Evolutionary conservation across 2,113 vertebrate genomes (phyloP), one percentile per base, ranked within the genome.

Genomic region (Dermatemys mawii): DNA sequence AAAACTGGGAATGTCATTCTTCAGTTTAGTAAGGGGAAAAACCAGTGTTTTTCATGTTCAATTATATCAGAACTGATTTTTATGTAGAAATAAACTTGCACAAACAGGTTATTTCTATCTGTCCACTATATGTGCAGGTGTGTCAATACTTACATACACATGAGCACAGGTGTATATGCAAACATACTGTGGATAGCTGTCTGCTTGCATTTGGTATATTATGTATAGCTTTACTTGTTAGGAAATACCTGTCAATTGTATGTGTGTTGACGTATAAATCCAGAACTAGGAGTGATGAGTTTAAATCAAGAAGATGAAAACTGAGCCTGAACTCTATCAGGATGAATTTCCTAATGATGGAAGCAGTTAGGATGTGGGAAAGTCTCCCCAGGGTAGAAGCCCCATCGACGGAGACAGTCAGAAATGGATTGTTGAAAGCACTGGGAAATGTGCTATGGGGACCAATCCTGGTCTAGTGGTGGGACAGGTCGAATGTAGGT

Each of bases 51-150:
- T 44, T 41, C 13, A 46, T 14, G 22, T 76, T 76, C 44, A 76
- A 16, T 76, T 76, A 27, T 46, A 27, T 44, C 41, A 76, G 70
- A 63, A 38, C 6, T 19, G 73, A 53, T 86, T 19, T 4, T 1
- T 63, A 84, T 67, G 81, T 53, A 46, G 49, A 57, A 88, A 24
- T 87, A 41, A 54, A 38, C 78, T 84, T 84, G 44, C 53, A 35
- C 7, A 22, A 10, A 27, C 53, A 12, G 2, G 1, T 81, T 81
- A 29, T 21, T 16, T 48, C 13, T 75, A 46, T 24, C 44, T 13
- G 46, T 24, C 21, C 11, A 48, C 3, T 9, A 27, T 0, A 0
- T 19, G 11, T 12, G 1, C 11, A 9, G 49, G 51, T 73, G 51
- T 46, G 41, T 44, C 17, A 5, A 11, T 22, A 12, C 35, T 38